Base-by-base conservation (phyloP, 2,113 vertebrate genomes). In the Megaptera novaeangliae region DNA sequence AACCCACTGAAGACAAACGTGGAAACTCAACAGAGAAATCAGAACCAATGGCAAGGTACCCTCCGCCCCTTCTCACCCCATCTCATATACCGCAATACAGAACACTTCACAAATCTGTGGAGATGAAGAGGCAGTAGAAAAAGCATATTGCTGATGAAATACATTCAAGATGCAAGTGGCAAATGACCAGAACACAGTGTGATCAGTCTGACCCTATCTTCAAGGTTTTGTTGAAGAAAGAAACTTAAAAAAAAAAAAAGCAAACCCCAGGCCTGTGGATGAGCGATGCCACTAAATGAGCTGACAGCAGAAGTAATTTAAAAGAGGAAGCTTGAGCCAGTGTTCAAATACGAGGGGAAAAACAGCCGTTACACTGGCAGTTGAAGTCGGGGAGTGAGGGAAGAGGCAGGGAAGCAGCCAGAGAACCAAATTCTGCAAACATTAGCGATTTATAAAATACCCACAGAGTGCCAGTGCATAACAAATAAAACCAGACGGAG, bases 291-390 rank as follows among this genome's bases (percentile, higher is more conserved):
- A 18, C 97, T 97, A 97, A 98, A 97, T 95, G 92, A 98, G 87
- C 93, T 97, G 96, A 91, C 96, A 91, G 94, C 89, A 98, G 98
- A 98, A 98, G 80, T 96, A 97, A 94, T 96, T 98, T 96, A 91
- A 95, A 94, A 95, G 90, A 93, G 90, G 94, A 96, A 94, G 88
- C 94, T 92, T 88, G 96, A 96, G 57, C 94, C 59, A 87, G 31
- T 94, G 61, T 96, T 98, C 95, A 93, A 49, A 97, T 87, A 92
- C 9, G 46, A 95, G 75, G 5, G 2, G 66, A 44, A 97, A 89
- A 97, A 94, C 89, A 90, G 80, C 91, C 66, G 13, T 64, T 52
- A 9, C 87, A 77, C 63, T 34, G 87, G 96, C 95, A 97, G 88
- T 52, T 52, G 52, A 52, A 52, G 52, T 68, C 72, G 44, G 85